Conservation (phyloP, 1,140 invertebrate genomes). For the Drosophila cardini region DNA sequence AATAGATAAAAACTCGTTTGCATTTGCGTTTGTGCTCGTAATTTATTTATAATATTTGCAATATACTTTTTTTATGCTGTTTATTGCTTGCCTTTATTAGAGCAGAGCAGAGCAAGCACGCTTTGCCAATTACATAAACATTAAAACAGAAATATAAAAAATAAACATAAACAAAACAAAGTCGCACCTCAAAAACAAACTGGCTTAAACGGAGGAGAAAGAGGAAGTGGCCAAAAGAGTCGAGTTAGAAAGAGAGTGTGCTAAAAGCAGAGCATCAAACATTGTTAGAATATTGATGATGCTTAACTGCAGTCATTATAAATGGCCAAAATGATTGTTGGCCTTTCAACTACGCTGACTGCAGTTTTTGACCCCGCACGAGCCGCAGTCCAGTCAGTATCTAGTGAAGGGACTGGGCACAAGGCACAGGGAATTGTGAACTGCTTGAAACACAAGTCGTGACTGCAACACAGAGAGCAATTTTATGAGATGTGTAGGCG, state of each 20-base stretch:
- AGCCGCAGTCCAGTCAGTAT: slow-evolving; percentile 45
- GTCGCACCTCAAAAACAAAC: slow-evolving; percentile 61
- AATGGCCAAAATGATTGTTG: slow-evolving; percentile 34
- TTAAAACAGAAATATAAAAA: slow-evolving; percentile 33
- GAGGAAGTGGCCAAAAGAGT: slow-evolving; percentile 19
- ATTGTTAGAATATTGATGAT: slow-evolving; percentile 73
- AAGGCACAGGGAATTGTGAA: not conserved
- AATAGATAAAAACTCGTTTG: slow-evolving; percentile 74
- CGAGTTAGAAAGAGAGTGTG: slow-evolving; percentile 54
- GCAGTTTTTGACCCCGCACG: slow-evolving; percentile 70
- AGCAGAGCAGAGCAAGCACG: slow-evolving; percentile 55
- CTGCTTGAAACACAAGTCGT: slow-evolving; percentile 46
- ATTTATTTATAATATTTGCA: slow-evolving; percentile 78
- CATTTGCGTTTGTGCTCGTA: slow-evolving; percentile 71
- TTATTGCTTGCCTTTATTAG: slow-evolving; percentile 62
- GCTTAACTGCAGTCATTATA: slow-evolving; percentile 6
- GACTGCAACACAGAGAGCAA: too few species aligned
- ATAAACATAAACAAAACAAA: slow-evolving; percentile 71
- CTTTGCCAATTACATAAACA: slow-evolving; percentile 76
- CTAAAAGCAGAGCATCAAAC: slow-evolving; percentile 71
- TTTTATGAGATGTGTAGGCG: too few species aligned
- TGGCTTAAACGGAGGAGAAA: slow-evolving; percentile 36
- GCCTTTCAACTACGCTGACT: slow-evolving; percentile 66
- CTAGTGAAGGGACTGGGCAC: slow-evolving; percentile 48
- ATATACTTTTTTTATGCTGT: slow-evolving; percentile 50